These are phyloP conservation scores for Serripes groenlandicus DNA, from an alignment of 2,888 invertebrate genomes.

Conservation along the genomic window DNA sequence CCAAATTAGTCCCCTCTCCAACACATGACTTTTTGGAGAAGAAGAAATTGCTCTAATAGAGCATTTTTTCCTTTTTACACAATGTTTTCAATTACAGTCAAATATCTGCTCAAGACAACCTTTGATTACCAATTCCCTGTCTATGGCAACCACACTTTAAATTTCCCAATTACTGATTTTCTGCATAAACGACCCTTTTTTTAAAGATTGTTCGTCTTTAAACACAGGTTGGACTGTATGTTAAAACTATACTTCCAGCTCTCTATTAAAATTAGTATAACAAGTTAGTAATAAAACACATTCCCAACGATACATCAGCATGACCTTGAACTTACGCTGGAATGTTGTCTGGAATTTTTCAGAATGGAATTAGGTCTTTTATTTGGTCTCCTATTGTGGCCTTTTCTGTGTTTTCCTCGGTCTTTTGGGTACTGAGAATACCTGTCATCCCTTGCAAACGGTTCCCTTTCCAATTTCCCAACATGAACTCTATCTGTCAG, in stretches of 20 bases:
- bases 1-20: no score
- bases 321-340: slow-evolving; percentile 54
- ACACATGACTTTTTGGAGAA: not conserved
- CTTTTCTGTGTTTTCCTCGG: slow-evolving; percentile 23
- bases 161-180: no score
- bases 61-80: not conserved
- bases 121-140: no score
- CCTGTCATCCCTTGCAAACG: slow-evolving; percentile 54
- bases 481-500: slow-evolving; percentile 20
- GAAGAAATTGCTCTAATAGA: not conserved
- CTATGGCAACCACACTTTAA: no score
- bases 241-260: no score
- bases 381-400: not conserved
- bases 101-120: no score
- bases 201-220: no score
- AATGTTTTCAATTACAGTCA: not conserved
- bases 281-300: no score
- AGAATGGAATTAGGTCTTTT: not conserved
- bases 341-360: slow-evolving; percentile 51
- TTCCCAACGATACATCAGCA: no score
- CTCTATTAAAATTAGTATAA: no score
- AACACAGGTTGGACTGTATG: no score
- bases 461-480: slow-evolving; percentile 39
- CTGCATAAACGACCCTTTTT: no score
- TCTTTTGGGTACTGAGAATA: slow-evolving; percentile 58